A percentile compares a stretch with the other conserved stretches of the same genome.
Conservation (phyloP, 2,113 vertebrate species). For the Ornithorhynchus anatinus region DNA sequence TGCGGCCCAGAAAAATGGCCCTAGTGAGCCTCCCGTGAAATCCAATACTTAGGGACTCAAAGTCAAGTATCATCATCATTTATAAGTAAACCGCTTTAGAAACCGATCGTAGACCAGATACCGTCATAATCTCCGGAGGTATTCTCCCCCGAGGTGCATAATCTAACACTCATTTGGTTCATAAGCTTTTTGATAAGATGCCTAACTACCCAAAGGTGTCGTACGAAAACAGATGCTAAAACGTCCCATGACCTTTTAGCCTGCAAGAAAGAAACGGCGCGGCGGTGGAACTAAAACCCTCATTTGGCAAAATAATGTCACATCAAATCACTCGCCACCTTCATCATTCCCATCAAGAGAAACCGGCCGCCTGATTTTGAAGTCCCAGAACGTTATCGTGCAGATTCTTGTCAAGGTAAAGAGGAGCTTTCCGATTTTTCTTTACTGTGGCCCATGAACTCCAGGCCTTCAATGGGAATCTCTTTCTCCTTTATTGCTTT, state of each 20-base stretch:
- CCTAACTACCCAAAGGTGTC: slow-evolving; percentile 2
- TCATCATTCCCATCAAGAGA: not conserved
- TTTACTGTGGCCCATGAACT: slow-evolving; percentile 93
- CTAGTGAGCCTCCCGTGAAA: not conserved
- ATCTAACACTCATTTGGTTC: too few relatives aligned
- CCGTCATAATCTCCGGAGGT: not conserved
- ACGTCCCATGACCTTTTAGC: too few relatives aligned
- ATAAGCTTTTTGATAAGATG: not conserved
- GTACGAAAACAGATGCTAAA: slow-evolving; percentile 14
- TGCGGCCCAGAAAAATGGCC: not conserved
- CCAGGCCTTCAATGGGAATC: slow-evolving; percentile 94
- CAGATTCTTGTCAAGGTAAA: slow-evolving; percentile 51
- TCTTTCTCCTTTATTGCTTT: slow-evolving; percentile 97
- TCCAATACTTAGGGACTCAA: too few relatives aligned
- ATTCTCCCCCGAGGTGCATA: slow-evolving; percentile 9
- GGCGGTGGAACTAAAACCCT: not conserved
- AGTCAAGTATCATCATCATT: too few relatives aligned
- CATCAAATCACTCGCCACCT: not conserved
- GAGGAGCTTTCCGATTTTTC: slow-evolving; percentile 86
- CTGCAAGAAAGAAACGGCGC: not conserved
- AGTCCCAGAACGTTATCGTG: not conserved
- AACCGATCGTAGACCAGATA: slow-evolving; percentile 28
- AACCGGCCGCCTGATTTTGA: not conserved
- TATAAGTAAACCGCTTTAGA: slow-evolving; percentile 34
- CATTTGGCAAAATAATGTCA: not conserved